A percentile compares a stretch with the other conserved stretches of the same genome.
These are phyloP conservation scores for Apotomis capreana DNA, from an alignment of 2,888 invertebrate genomes.

Conservation along the genomic window DNA sequence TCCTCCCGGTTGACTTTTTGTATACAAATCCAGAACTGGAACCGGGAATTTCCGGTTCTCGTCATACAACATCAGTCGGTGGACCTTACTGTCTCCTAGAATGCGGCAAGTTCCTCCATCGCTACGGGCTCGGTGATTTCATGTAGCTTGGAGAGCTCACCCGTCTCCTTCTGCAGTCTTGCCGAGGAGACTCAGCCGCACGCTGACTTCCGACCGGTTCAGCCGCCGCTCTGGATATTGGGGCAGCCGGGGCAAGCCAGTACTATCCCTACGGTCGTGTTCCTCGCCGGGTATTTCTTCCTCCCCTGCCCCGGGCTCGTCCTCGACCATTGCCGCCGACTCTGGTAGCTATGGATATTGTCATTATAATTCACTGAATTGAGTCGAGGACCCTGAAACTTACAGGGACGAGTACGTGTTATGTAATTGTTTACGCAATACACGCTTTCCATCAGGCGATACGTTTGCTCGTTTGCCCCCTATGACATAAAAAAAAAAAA, in stretches of 20 bases:
- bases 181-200: conserved; percentile 71
- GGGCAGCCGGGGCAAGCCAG: conserved; percentile 24
- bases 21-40: too few species aligned
- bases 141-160: conserved; percentile 49
- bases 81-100: too few species aligned
- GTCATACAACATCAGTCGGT: too few species aligned
- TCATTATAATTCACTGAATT: conserved; percentile 3
- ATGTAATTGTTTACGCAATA: too few species aligned
- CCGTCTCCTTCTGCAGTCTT: conserved; percentile 77
- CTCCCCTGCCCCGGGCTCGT: background rate
- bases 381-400: too few species aligned
- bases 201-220: conserved; percentile 62
- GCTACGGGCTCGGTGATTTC: background rate
- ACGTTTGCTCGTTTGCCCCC: too few species aligned
- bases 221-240: conserved; percentile 52
- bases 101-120: too few species aligned
- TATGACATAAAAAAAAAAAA: too few species aligned
- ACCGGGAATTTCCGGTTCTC: too few species aligned
- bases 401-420: too few species aligned
- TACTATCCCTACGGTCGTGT: background rate
- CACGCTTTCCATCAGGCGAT: too few species aligned
- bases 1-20: too few species aligned
- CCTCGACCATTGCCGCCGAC: background rate
- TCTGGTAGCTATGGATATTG: conserved; percentile 26
- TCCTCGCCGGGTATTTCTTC: background rate